Evolutionary conservation across 1,140 invertebrate species (phyloP).

Genomic region (Dendroctonus valens): DNA sequence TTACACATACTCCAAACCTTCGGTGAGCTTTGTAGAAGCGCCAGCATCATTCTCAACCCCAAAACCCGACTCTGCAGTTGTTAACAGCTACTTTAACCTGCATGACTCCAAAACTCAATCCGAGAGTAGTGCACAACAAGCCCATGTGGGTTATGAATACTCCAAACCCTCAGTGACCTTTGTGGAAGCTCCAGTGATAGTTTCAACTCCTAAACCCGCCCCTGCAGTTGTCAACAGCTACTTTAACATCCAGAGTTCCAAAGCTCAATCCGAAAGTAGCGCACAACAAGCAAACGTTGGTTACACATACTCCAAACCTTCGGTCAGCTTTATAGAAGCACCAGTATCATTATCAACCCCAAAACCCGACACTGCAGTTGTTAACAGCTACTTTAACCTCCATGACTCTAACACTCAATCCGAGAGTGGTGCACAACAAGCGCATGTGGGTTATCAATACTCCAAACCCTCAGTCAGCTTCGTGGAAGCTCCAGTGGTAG

Average conservation of each 20-base stretch:
- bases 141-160: background rate
- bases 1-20: constrained; percentile 52
- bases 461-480: constrained; percentile 51
- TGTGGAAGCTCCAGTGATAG: background rate
- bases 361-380: constrained; percentile 16
- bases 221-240: constrained; percentile 32
- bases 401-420: background rate
- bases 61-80: background rate
- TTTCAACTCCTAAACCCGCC: constrained; percentile 12
- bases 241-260: background rate
- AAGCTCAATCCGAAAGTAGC: background rate
- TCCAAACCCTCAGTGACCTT: constrained; percentile 14
- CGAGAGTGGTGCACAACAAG: constrained; percentile 1
- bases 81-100: too few species aligned
- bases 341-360: constrained; percentile 8
- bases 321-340: constrained; percentile 46
- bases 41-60: background rate
- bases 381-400: background rate
- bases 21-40: constrained; percentile 47
- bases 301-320: constrained; percentile 52
- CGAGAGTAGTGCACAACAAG: background rate
- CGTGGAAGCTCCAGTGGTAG: constrained; percentile 41
- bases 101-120: too few species aligned
- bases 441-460: constrained; percentile 50
- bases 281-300: constrained; percentile 39